Percentiles rank a stretch among this genome's conserved stretches.
phyloP scores from a whole-genome alignment of 2,113 vertebrate genomes.

The Drymodes brunneopygia region DNA sequence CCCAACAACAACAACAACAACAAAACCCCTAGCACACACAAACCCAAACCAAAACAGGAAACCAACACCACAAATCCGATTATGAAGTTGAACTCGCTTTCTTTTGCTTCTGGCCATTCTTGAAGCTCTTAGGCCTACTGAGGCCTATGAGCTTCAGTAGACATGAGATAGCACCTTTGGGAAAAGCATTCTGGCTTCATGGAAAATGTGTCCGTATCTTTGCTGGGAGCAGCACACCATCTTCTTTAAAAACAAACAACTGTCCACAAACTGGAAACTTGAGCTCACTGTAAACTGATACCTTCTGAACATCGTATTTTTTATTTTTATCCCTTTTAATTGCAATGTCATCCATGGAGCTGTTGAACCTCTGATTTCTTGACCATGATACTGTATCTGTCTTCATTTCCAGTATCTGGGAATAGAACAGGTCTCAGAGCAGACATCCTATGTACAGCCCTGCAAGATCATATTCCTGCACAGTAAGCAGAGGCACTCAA shows the following conservation, averaged over 20 bases:
- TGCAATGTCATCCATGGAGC: not conserved
- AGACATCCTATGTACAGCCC: not conserved
- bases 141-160: not conserved
- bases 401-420: not conserved
- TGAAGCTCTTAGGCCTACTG: not conserved
- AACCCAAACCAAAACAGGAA: not conserved
- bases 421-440: not conserved
- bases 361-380: not conserved
- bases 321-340: not conserved
- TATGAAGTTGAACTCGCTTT: not conserved
- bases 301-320: rapidly evolving
- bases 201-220: not conserved
- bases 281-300: not conserved
- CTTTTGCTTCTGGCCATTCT: rapidly evolving
- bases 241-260: not conserved
- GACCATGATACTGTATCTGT: not conserved
- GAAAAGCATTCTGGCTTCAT: not conserved
- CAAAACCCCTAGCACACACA: not conserved
- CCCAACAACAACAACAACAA: not conserved
- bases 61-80: not conserved
- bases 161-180: not conserved
- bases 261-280: not conserved
- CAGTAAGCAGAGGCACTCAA: not conserved
- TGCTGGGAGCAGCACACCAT: not conserved
- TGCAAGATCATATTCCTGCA: not conserved